Evolutionary conservation across 2,888 invertebrate genomes (phyloP).

Genomic region (Actias luna): DNA sequence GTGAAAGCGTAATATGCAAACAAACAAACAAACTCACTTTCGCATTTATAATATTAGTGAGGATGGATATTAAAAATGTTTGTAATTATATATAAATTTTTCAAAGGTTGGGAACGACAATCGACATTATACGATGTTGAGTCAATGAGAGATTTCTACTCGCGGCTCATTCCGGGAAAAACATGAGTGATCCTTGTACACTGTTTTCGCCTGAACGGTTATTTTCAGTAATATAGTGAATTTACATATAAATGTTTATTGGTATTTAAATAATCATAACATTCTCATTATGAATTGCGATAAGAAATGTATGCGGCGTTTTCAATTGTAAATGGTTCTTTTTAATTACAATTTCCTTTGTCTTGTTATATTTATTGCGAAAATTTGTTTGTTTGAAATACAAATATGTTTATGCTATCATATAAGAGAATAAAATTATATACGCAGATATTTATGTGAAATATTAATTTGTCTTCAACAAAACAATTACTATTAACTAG

Average conservation of each 20-base stretch:
- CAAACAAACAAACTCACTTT: no score
- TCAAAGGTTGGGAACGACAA: neutral
- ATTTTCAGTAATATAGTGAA: slow-evolving; percentile 11
- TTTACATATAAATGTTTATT: slow-evolving; percentile 7
- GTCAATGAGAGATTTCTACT: slow-evolving; percentile 14
- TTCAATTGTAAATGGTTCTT: neutral
- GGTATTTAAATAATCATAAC: slow-evolving; percentile 2
- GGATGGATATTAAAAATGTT: no score
- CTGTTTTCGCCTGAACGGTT: slow-evolving; percentile 16
- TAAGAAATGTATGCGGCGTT: slow-evolving; percentile 5
- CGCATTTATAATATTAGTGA: no score
- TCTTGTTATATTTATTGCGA: neutral
- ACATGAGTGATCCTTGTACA: slow-evolving; percentile 14
- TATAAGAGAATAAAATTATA: neutral
- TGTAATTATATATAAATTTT: neutral
- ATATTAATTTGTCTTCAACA: neutral
- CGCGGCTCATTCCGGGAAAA: slow-evolving; percentile 15
- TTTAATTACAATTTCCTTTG: slow-evolving; percentile 5
- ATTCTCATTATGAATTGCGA: slow-evolving; percentile 10
- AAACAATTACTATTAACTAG: no score
- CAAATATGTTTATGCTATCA: neutral
- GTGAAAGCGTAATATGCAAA: no score
- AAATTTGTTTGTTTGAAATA: neutral
- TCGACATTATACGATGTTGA: slow-evolving; percentile 6
- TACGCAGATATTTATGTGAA: neutral